A percentile compares a stretch with the other conserved stretches of the same genome.
Evolutionary conservation across 2,797 vertebrate species (phyloP).

Genomic region (Helarctos malayanus): DNA sequence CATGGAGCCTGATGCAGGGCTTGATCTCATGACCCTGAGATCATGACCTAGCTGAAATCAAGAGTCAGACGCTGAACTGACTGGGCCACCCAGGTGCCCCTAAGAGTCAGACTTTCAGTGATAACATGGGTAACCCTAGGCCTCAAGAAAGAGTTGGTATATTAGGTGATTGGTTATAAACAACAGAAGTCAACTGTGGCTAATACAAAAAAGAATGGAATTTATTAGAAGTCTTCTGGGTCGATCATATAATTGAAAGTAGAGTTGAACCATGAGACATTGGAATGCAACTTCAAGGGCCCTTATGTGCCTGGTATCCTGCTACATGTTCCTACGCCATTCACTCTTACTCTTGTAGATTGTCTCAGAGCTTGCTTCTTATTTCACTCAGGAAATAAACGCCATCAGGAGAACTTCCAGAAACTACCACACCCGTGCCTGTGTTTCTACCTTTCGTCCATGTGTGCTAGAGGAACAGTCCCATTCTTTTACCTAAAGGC

Average conservation of each 20-base stretch:
- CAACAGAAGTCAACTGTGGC: conserved; percentile 22
- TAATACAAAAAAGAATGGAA: background rate
- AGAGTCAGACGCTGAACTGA: background rate
- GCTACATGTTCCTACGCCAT: background rate
- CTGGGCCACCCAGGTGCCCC: background rate
- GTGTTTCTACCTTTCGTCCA: background rate
- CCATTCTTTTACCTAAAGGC: background rate
- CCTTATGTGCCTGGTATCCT: background rate
- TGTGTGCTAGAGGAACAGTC: background rate
- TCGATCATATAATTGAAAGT: background rate
- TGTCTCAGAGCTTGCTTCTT: background rate
- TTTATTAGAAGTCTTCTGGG: background rate
- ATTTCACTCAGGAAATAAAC: background rate
- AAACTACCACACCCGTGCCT: background rate
- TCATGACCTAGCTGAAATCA: background rate
- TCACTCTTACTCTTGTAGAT: background rate
- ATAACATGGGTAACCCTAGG: background rate
- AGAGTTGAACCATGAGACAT: background rate
- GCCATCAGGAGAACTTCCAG: background rate
- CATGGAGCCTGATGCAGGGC: background rate
- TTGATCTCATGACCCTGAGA: background rate
- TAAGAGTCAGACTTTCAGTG: background rate
- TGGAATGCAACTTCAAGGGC: background rate
- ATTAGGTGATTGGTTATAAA: conserved; percentile 1
- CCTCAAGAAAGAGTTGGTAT: background rate